Evolutionary conservation across 2,797 vertebrate genomes (phyloP).

Genomic region (Gambelia wislizenii): DNA sequence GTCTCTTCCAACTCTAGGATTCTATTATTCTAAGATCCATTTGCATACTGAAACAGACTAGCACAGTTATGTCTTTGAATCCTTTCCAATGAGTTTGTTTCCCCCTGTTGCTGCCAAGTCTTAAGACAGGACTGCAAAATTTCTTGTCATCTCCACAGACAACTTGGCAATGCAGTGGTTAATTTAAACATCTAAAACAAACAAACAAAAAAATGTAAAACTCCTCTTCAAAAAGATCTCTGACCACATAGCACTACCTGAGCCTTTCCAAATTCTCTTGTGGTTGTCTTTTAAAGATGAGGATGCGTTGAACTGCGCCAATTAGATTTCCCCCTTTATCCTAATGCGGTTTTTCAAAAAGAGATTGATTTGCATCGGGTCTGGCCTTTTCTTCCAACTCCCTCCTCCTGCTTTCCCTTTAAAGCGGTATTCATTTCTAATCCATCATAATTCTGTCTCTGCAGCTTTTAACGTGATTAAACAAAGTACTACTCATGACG

Average conservation of each 20-base stretch:
- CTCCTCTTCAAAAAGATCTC: not conserved
- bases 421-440: conserved; percentile 71
- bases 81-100: not conserved
- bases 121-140: conserved; percentile 32
- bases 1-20: too few relatives aligned
- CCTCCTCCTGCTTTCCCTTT: conserved; percentile 20
- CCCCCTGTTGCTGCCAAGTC: not conserved
- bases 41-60: too few relatives aligned
- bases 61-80: too few relatives aligned
- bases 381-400: not conserved
- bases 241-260: not conserved
- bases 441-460: conserved; percentile 67
- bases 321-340: conserved; percentile 49
- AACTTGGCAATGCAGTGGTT: not conserved
- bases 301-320: conserved; percentile 40
- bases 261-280: not conserved
- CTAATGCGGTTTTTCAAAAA: conserved; percentile 40
- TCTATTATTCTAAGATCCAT: too few relatives aligned
- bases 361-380: conserved; percentile 49
- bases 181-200: not conserved
- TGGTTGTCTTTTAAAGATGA: conserved; percentile 5
- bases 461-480: conserved; percentile 75
- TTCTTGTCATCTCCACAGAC: not conserved
- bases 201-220: too few relatives aligned
- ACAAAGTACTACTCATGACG: conserved; percentile 49